Percentiles rank a stretch among this genome's conserved stretches.
Evolutionary conservation across 1,140 invertebrate species (phyloP).

Genomic region (Aphidius ervi): DNA sequence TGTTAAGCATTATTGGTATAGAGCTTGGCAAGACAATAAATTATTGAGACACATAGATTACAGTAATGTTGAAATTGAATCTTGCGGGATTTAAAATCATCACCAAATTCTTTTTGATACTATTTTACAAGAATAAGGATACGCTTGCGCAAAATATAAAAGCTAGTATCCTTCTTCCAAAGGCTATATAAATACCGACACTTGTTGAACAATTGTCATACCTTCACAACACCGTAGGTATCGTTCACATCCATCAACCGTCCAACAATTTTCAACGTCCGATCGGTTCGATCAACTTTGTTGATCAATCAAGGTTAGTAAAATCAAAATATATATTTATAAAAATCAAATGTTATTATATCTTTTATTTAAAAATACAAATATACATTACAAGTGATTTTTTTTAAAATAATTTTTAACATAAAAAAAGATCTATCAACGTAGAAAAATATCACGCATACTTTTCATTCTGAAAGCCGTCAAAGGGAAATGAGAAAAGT

Average conservation of each 20-base stretch:
- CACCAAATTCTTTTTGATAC: too few species aligned
- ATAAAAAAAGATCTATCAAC: conserved; percentile 21
- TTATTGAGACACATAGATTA: too few species aligned
- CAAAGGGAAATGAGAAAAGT: conserved; percentile 52
- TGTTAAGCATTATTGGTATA: too few species aligned
- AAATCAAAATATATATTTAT: too few species aligned
- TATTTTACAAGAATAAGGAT: not conserved
- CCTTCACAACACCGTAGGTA: conserved; percentile 39
- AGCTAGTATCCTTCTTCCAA: conserved; percentile 24
- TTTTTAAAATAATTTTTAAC: too few species aligned
- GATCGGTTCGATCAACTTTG: not conserved
- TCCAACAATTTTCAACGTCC: conserved; percentile 26
- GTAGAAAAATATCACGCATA: conserved; percentile 15
- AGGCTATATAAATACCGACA: conserved; percentile 50
- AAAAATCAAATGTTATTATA: too few species aligned
- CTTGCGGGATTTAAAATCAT: too few species aligned
- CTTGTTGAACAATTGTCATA: conserved; percentile 52
- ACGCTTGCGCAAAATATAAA: conserved; percentile 32
- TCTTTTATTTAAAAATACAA: too few species aligned
- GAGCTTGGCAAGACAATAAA: not conserved
- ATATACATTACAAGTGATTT: too few species aligned
- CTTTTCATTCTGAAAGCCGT: conserved; percentile 33
- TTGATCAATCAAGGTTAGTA: too few species aligned
- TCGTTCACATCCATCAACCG: conserved; percentile 31
- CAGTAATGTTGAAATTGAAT: too few species aligned